These are phyloP conservation scores for Microcebus murinus DNA, from an alignment of 2,113 vertebrate species.

Conservation along the genomic window DNA sequence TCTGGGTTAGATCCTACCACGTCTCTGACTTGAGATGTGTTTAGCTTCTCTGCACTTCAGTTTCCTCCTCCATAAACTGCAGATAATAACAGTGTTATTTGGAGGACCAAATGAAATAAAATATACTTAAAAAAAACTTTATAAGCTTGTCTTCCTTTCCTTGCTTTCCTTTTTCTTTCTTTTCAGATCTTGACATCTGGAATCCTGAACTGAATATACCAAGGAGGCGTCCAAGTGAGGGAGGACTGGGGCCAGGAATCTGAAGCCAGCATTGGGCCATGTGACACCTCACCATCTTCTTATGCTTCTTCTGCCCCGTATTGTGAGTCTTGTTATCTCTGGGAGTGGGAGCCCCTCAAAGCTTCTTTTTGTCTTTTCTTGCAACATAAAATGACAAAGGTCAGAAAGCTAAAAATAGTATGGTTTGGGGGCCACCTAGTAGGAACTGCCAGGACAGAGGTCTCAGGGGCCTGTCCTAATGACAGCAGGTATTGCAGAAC, in stretches of 20 bases:
- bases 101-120: neutral
- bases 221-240: neutral
- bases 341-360: accelerated
- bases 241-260: neutral
- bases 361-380: neutral
- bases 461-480: neutral
- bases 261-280: accelerated
- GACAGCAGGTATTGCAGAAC: neutral
- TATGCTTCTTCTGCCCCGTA: neutral
- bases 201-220: neutral
- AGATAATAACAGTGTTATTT: neutral
- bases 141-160: neutral
- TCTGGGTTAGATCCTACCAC: accelerated
- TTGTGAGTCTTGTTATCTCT: neutral
- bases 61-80: neutral
- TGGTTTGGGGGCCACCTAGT: neutral
- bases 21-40: neutral
- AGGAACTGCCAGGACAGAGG: neutral
- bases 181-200: neutral
- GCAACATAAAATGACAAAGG: neutral
- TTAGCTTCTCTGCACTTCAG: neutral
- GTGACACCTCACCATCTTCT: neutral
- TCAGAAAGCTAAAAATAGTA: neutral
- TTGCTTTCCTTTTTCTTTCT: neutral
- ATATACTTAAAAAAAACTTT: neutral